Base-by-base conservation (phyloP, 1,140 invertebrate species). In the Magallana gigas region DNA sequence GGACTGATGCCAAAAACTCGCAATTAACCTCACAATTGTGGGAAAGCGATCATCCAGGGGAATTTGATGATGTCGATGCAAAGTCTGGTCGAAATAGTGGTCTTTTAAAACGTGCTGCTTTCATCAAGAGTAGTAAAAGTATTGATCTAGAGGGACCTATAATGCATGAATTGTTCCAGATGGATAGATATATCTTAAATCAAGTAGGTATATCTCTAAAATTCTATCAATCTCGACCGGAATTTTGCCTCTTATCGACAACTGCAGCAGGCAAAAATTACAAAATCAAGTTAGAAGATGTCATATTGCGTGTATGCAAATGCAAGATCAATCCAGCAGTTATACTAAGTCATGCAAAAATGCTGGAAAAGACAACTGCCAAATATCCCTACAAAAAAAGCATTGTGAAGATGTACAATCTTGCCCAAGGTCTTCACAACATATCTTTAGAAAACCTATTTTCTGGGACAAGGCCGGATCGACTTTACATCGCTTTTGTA, bases 161-260 rank as follows among this genome's bases (percentile, higher is more conserved):
- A n/a, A 80, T 76, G 16, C 85, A 90, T 57, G 88, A 88, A 87
- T 57, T 89, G 11, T 88, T 88, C 36, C 56, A 88, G 56, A 57
- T 87, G 14, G 84, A 90, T 48, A 68, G 87, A 56, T 88, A 83
- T 80, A 68, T 90, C 8, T 12, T 90, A 0, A 90, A 90, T 83
- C 87, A 88, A 84, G 87, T 88, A 7, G 84, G 23, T 8, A 57
- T 87, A 16, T 29, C 81, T 0, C 23, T 89, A 1, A 89, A 87
- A 80, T 59, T 87, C 29, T 86, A 85, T 58, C 68, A 48, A 71
- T 62, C 88, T 8, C 58, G 64, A 23, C 48, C 71, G 2, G 60
- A 85, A 12, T 87, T 89, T 85, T 76, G 57, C 29, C 83, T 89
- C 5, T 9, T 84, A 12, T 57, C 81, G 1, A 2, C 83, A 0